phyloP scores from a whole-genome alignment of 2,113 vertebrate species.

The Formicarius rufipectus region DNA sequence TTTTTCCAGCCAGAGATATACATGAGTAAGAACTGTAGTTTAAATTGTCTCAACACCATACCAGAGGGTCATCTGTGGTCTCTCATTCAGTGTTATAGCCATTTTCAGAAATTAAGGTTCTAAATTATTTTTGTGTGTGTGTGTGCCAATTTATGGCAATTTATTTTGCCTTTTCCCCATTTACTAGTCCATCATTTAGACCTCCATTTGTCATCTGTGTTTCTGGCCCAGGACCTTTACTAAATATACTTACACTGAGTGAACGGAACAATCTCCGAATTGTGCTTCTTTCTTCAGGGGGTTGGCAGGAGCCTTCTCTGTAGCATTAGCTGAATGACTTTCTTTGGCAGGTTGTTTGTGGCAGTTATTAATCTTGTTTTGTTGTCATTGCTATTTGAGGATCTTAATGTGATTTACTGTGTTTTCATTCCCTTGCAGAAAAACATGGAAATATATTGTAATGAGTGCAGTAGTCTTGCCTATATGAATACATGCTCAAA shows the following conservation, averaged over 20 bases:
- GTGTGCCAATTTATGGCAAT: not conserved
- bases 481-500: not conserved
- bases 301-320: not conserved
- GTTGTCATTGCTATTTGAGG: not conserved
- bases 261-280: not conserved
- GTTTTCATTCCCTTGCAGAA: not conserved
- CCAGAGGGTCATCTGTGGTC: not conserved
- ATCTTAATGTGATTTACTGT: not conserved
- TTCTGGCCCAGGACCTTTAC: not conserved
- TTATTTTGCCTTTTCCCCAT: not conserved
- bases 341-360: not conserved
- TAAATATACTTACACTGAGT: not conserved
- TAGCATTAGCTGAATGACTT: conserved; percentile 35
- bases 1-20: not conserved
- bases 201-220: not conserved
- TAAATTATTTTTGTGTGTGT: not conserved
- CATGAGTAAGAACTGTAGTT: not conserved
- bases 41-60: not conserved
- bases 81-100: not conserved
- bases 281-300: not conserved
- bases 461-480: not conserved
- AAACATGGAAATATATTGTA: not conserved
- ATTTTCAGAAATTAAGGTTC: not conserved
- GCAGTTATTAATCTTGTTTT: conserved; percentile 25
- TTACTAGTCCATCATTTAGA: not conserved